Evolutionary conservation across 2,888 invertebrate species (phyloP).

Genomic region (Cheilosia impressa): DNA sequence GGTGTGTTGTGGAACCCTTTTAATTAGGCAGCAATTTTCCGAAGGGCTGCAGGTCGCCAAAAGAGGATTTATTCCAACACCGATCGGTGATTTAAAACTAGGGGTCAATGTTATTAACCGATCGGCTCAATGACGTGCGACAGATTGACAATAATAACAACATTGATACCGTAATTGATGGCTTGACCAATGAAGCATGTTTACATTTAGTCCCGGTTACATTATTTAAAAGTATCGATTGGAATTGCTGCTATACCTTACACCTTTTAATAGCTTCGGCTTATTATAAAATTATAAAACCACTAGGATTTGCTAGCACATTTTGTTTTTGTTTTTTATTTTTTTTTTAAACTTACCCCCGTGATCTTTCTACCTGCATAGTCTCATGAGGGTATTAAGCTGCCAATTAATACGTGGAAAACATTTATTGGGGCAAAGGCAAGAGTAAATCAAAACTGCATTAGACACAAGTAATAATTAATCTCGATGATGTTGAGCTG

Average conservation of each 20-base stretch:
- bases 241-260: too few relatives aligned
- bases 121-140: too few relatives aligned
- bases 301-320: too few relatives aligned
- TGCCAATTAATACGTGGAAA: not conserved
- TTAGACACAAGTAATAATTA: not conserved
- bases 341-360: not conserved
- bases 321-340: too few relatives aligned
- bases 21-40: conserved; percentile 27
- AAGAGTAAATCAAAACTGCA: not conserved
- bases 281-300: too few relatives aligned
- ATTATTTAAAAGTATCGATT: too few relatives aligned
- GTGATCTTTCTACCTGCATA: not conserved
- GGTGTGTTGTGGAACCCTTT: not conserved
- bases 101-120: too few relatives aligned
- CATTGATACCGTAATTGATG: too few relatives aligned
- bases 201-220: too few relatives aligned
- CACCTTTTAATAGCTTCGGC: too few relatives aligned
- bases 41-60: conserved; percentile 1
- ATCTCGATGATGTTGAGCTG: not conserved
- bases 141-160: too few relatives aligned
- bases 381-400: not conserved
- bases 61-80: not conserved
- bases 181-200: too few relatives aligned
- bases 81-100: not conserved
- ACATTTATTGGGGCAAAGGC: not conserved